A percentile compares a stretch with the other conserved stretches of the same genome.
Conservation (phyloP, 1,140 invertebrate genomes). For the Drosophila paulistorum region DNA sequence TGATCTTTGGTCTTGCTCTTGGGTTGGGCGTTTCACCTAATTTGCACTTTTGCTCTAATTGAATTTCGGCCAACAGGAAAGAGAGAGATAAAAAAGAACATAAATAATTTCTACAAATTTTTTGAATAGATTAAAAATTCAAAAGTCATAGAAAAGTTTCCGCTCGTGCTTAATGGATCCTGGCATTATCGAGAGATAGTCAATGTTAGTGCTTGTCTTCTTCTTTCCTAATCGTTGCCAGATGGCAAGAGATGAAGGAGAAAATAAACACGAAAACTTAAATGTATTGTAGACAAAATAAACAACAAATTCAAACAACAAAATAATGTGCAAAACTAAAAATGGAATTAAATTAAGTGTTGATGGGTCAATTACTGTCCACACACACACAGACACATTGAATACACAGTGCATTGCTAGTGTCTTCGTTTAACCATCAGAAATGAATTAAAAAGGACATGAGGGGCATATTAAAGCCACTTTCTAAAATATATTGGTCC, state of each 20-base stretch:
- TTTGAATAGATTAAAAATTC: background rate
- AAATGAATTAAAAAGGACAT: background rate
- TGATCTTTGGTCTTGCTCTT: conserved; percentile 43
- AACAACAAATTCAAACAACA: conserved; percentile 49
- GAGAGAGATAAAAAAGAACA: background rate
- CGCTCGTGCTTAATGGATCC: conserved; percentile 45
- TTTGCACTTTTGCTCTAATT: conserved; percentile 71
- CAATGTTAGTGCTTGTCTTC: conserved; percentile 4
- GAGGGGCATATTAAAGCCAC: background rate
- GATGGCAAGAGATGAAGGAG: conserved; percentile 32
- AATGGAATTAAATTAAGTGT: conserved; percentile 74
- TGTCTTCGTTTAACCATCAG: background rate
- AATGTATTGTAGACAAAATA: conserved; percentile 62
- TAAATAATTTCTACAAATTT: conserved; percentile 26
- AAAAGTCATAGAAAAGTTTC: conserved; percentile 41
- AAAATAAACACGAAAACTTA: conserved; percentile 43
- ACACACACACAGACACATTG: background rate
- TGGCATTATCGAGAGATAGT: conserved; percentile 27
- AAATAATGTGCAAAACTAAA: conserved; percentile 65
- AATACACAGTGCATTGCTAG: background rate
- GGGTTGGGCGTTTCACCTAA: conserved; percentile 37
- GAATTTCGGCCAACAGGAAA: conserved; percentile 49
- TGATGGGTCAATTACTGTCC: conserved; percentile 68
- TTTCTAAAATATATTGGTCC: background rate
- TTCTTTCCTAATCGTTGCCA: conserved; percentile 55